phyloP scores from a whole-genome alignment of 2,797 vertebrate genomes.

The Pseudomugil gertrudae region DNA sequence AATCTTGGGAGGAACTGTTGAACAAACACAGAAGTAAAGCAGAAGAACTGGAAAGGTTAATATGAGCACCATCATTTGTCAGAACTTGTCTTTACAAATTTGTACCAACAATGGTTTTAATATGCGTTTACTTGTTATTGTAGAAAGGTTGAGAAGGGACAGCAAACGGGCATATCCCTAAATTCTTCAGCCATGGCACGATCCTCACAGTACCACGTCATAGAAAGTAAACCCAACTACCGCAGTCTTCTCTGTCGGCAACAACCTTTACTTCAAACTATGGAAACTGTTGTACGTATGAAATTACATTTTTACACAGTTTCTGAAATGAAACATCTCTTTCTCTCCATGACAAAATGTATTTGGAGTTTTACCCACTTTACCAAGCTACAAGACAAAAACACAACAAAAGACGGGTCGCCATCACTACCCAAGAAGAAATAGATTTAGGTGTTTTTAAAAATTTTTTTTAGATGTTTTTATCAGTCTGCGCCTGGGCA shows the following conservation, averaged over 20 bases:
- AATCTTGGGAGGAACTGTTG: conserved; percentile 80
- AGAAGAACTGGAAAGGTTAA: conserved; percentile 78
- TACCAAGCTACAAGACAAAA: neutral
- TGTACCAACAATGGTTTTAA: conserved; percentile 15
- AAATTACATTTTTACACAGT: neutral
- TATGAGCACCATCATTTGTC: neutral
- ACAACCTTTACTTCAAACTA: conserved; percentile 68
- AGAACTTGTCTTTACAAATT: conserved; percentile 5
- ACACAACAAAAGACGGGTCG: too few relatives aligned
- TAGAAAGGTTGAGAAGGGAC: conserved; percentile 76
- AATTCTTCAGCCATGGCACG: conserved; percentile 63
- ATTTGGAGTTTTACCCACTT: neutral
- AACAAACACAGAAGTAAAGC: conserved; percentile 78
- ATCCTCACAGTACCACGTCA: conserved; percentile 79
- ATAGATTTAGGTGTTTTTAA: neutral
- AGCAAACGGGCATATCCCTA: conserved; percentile 57
- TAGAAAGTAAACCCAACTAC: conserved; percentile 83
- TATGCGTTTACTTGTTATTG: conserved; percentile 1
- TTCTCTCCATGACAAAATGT: neutral
- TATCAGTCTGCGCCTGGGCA: neutral
- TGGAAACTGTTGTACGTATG: conserved; percentile 76
- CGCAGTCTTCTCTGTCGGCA: conserved; percentile 69
- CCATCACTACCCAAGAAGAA: neutral
- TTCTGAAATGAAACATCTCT: neutral
- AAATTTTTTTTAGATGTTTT: too few relatives aligned